Percentiles rank a stretch among this genome's conserved stretches.
These are phyloP conservation scores for Centruroides sculpturatus DNA, from an alignment of 1,140 invertebrate genomes.

Conservation along the genomic window DNA sequence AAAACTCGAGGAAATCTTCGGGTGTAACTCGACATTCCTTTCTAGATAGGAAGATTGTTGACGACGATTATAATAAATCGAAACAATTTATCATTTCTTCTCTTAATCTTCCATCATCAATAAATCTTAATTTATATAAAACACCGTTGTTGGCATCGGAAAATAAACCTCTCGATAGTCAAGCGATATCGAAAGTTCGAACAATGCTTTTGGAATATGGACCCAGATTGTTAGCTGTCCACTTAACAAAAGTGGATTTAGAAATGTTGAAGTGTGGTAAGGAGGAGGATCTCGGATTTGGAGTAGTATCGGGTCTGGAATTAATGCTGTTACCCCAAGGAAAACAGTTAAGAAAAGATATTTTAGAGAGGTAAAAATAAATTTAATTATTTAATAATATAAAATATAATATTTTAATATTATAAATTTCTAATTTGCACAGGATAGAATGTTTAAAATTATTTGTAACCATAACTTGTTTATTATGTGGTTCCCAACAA, in stretches of 20 bases:
- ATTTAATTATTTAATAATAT: no score
- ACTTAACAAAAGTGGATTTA: slow-evolving; percentile 68
- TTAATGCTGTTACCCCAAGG: slow-evolving; percentile 69
- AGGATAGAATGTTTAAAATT: slow-evolving; percentile 57
- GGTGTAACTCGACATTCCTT: slow-evolving; percentile 10
- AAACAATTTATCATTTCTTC: slow-evolving; percentile 17
- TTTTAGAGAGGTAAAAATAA: slow-evolving; percentile 66
- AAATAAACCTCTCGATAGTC: slow-evolving; percentile 71
- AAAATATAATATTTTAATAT: no score
- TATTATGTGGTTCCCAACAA: slow-evolving; percentile 55
- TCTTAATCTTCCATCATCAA: slow-evolving; percentile 37
- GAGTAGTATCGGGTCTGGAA: slow-evolving; percentile 58
- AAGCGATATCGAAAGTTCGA: slow-evolving; percentile 60
- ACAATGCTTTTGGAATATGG: slow-evolving; percentile 55
- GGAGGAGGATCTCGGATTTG: slow-evolving; percentile 43
- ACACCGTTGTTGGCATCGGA: slow-evolving; percentile 44
- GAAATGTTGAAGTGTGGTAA: slow-evolving; percentile 44
- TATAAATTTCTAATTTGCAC: not conserved
- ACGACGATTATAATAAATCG: not conserved
- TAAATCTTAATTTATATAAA: slow-evolving; percentile 55
- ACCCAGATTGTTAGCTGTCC: slow-evolving; percentile 61
- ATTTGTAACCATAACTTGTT: slow-evolving; percentile 68
- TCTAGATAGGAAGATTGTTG: slow-evolving; percentile 5
- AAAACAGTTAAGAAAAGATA: slow-evolving; percentile 57
- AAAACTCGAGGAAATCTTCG: not conserved